phyloP scores from a whole-genome alignment of 1,140 invertebrate species.

The Coboldia fuscipes region DNA sequence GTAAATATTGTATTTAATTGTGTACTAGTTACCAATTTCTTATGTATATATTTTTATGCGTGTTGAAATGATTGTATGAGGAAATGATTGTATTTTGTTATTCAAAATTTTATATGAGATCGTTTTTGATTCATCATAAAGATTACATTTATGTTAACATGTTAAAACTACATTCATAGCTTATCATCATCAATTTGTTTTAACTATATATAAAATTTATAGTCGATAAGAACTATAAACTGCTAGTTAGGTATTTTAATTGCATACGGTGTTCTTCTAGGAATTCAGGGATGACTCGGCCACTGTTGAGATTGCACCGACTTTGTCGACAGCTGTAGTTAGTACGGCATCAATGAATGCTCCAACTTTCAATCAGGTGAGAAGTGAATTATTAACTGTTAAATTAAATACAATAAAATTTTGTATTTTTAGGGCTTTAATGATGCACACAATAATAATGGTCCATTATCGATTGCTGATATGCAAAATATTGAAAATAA shows the following conservation, averaged over 20 bases:
- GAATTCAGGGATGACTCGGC: not conserved
- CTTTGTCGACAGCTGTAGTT: not conserved
- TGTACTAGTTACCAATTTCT: not conserved
- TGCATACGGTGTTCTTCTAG: not conserved
- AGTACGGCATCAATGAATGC: not conserved
- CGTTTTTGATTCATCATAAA: no score
- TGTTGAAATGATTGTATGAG: no score
- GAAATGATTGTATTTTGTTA: no score
- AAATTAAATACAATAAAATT: not conserved
- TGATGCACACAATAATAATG: slow-evolving; percentile 24
- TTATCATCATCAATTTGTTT: no score
- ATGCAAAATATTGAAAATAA: slow-evolving; percentile 30
- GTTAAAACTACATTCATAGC: no score
- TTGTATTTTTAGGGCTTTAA: not conserved
- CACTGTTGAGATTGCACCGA: not conserved
- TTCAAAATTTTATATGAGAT: no score
- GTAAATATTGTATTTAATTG: not conserved
- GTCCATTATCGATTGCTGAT: slow-evolving; percentile 25
- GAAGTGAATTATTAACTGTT: not conserved
- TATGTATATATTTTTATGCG: no score
- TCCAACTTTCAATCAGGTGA: not conserved
- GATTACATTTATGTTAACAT: no score
- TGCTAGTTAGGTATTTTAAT: no score
- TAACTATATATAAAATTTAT: no score
- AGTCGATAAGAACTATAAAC: no score